A percentile compares a stretch with the other conserved stretches of the same genome.
phyloP scores from a whole-genome alignment of 2,797 vertebrate genomes.

The Fratercula arctica region DNA sequence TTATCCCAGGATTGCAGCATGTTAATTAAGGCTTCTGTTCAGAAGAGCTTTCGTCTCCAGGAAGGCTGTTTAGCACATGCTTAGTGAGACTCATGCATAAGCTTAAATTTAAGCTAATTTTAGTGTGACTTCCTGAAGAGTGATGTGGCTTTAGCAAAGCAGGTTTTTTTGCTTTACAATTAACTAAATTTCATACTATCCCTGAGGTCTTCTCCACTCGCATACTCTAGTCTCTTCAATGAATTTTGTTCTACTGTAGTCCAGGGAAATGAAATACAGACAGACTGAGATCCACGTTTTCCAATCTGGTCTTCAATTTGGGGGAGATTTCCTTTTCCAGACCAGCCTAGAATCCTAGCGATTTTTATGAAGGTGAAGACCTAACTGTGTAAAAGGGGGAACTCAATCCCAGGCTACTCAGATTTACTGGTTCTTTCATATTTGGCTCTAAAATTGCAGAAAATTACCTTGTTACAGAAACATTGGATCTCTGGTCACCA shows the following conservation, averaged over 20 bases:
- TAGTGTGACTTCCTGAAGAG: background rate
- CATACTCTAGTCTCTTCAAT: background rate
- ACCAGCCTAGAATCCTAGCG: background rate
- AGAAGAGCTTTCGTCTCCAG: background rate
- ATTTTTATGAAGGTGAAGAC: background rate
- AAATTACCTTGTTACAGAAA: background rate
- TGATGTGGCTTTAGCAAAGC: background rate
- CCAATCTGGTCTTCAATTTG: background rate
- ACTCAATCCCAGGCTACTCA: background rate
- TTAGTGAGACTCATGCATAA: background rate
- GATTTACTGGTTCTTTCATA: background rate
- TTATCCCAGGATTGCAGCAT: background rate
- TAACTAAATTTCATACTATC: background rate
- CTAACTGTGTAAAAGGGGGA: background rate
- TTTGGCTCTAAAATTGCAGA: background rate
- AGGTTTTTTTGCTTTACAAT: background rate
- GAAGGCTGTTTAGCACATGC: background rate
- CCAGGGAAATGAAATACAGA: background rate
- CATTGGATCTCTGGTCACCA: background rate
- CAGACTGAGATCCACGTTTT: background rate
- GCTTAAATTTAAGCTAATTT: background rate
- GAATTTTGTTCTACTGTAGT: background rate
- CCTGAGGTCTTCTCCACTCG: background rate
- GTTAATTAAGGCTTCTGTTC: background rate
- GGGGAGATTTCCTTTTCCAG: background rate